Percentiles rank a stretch among this genome's conserved stretches.
Evolutionary conservation across 2,888 invertebrate species (phyloP).

Genomic region (Steromphala cineraria): DNA sequence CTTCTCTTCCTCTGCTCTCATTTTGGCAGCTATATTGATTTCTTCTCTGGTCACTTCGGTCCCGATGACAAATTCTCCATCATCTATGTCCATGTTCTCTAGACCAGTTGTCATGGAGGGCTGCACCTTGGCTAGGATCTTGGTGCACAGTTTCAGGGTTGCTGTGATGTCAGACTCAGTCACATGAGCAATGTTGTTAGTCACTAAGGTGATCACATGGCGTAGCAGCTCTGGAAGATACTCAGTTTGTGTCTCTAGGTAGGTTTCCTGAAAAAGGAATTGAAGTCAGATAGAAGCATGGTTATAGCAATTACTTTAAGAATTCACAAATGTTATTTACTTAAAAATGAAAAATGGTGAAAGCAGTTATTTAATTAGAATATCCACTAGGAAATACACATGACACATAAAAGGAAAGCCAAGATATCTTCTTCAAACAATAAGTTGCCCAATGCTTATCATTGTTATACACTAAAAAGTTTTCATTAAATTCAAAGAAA

Average conservation of each 20-base stretch:
- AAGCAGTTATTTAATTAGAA: neutral
- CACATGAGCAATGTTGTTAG: conserved; percentile 78
- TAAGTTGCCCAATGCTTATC: too few species aligned
- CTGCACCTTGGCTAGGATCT: conserved; percentile 85
- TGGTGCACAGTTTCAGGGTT: conserved; percentile 83
- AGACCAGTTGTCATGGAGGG: conserved; percentile 76
- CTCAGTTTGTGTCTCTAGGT: conserved; percentile 85
- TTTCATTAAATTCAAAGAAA: too few species aligned
- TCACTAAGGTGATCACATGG: conserved; percentile 81
- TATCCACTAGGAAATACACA: neutral
- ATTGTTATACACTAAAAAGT: too few species aligned
- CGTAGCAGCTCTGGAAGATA: conserved; percentile 86
- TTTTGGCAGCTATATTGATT: neutral
- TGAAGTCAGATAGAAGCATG: neutral
- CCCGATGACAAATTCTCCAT: conserved; percentile 10
- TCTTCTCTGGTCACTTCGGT: neutral
- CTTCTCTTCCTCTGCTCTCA: neutral
- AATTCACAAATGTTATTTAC: too few species aligned
- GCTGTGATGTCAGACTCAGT: conserved; percentile 81
- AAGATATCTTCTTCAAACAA: too few species aligned
- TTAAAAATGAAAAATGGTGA: neutral
- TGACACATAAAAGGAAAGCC: neutral
- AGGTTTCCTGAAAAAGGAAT: conserved; percentile 79
- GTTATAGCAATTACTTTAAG: neutral
- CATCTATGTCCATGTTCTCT: conserved; percentile 11